phyloP scores from a whole-genome alignment of 2,113 vertebrate species.

The Grammomys dolichurus region DNA sequence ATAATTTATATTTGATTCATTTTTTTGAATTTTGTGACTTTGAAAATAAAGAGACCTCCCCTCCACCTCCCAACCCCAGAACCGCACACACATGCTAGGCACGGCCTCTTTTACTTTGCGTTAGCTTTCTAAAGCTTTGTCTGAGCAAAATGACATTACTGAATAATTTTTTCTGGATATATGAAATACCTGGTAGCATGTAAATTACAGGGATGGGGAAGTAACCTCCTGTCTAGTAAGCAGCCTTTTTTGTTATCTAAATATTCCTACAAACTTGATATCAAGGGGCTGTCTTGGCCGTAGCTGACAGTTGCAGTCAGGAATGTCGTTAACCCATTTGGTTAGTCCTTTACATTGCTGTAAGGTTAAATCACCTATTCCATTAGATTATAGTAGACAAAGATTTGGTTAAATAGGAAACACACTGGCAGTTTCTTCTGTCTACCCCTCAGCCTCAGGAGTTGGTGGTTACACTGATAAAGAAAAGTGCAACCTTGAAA shows the following conservation, averaged over 20 bases:
- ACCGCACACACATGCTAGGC: background rate
- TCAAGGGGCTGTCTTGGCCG: conserved; percentile 21
- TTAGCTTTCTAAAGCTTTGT: conserved; percentile 13
- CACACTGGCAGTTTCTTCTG: conserved; percentile 32
- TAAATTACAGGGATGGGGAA: conserved; percentile 28
- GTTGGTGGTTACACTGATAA: conserved; percentile 49
- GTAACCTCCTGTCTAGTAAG: background rate
- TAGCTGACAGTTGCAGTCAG: conserved; percentile 39
- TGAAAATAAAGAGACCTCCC: background rate
- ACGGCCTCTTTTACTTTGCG: background rate
- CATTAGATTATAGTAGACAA: background rate
- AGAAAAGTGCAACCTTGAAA: background rate
- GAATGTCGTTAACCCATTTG: background rate
- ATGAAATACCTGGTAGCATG: conserved; percentile 21
- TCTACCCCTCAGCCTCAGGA: conserved; percentile 36
- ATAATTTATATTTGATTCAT: background rate
- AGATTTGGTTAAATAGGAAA: conserved; percentile 46
- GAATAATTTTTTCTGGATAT: conserved; percentile 17
- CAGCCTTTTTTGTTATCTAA: conserved; percentile 43
- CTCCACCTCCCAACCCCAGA: no score
- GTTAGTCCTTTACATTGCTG: background rate
- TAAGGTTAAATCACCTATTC: conserved; percentile 41
- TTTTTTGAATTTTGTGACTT: background rate
- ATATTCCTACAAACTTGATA: conserved; percentile 48
- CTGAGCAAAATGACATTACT: conserved; percentile 7